Evolutionary conservation across 2,888 invertebrate species (phyloP).

Genomic region (Dioctria rufipes): DNA sequence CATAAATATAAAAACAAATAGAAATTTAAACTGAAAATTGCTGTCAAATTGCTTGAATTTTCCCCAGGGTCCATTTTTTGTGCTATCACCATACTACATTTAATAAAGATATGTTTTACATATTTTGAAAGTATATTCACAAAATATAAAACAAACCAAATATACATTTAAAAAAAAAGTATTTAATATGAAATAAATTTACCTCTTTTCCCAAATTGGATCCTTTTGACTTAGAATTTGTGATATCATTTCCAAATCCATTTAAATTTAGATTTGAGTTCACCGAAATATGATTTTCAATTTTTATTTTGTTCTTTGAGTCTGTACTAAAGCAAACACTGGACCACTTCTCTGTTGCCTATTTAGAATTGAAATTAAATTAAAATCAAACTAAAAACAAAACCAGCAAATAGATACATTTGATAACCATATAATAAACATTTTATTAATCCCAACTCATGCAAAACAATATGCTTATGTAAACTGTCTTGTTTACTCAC

Average conservation of each 20-base stretch:
- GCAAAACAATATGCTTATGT: too few species aligned
- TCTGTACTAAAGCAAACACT: constrained; percentile 64
- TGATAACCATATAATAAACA: too few species aligned
- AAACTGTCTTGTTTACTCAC: too few species aligned
- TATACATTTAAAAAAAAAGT: neutral
- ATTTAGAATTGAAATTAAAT: constrained; percentile 15
- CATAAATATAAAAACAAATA: too few species aligned
- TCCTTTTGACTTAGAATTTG: constrained; percentile 61
- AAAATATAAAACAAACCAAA: too few species aligned
- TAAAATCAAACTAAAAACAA: neutral
- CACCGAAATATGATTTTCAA: constrained; percentile 65
- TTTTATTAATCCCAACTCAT: too few species aligned
- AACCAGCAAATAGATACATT: neutral
- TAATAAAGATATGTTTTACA: too few species aligned
- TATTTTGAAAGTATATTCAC: neutral
- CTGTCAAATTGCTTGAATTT: too few species aligned
- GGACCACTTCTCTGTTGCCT: constrained; percentile 65
- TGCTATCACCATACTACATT: too few species aligned
- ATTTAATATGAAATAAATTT: constrained; percentile 50
- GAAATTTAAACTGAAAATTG: too few species aligned
- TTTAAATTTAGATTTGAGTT: constrained; percentile 65
- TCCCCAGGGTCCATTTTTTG: too few species aligned
- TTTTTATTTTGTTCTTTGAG: constrained; percentile 64
- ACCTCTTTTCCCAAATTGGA: constrained; percentile 63
- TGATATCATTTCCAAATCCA: constrained; percentile 62